Evolutionary conservation across 2,113 vertebrate genomes (phyloP), one percentile per base, ranked within the genome.

Genomic region (Fulmarus glacialis): DNA sequence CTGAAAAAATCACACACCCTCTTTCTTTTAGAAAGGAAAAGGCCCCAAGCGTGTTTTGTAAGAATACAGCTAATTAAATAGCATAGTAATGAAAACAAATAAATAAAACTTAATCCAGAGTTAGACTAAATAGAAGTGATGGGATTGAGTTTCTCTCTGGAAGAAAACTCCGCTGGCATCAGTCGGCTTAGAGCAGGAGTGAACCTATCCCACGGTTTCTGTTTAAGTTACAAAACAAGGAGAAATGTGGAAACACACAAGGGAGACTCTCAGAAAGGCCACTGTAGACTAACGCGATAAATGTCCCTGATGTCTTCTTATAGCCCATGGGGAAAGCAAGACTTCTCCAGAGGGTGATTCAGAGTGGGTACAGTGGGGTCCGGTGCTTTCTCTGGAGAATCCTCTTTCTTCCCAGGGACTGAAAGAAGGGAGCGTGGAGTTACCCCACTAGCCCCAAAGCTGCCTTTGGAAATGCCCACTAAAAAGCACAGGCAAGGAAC

Each of bases 221-320:
- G 48, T 48, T 75, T 89, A 75, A 42, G 4, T 43, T 79, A 64
- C 23, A 59, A 89, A 93, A 67, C 64, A 22, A 50, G 60, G 64
- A 75, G 56, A 82, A 11, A 40, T 62, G 26, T 78, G 52, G 59
- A 92, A 94, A 75, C 4, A 24, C 60, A 56, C 24, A 34, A 56
- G 62, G 62, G 70, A 64, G 88, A 68, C 12, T 60, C 47, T 93
- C n/a, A 82, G 27, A 79, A 75, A 68, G 71, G 88, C 47, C 66
- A 30, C 15, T 86, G n/a, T 40, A 71, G 87, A 53, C n/a, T 91
- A 82, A 89, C 30, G 83, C 87, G 81, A 95, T 89, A 96, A 84
- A 77, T 53, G 58, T 68, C 82, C 58, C 75, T 60, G 27, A 47
- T 0, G 14, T 48, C 27, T 82, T 38, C 30, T 53, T 63, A 58